These are phyloP conservation scores for Charina bottae DNA, from an alignment of 2,113 vertebrate genomes.

Conservation along the genomic window DNA sequence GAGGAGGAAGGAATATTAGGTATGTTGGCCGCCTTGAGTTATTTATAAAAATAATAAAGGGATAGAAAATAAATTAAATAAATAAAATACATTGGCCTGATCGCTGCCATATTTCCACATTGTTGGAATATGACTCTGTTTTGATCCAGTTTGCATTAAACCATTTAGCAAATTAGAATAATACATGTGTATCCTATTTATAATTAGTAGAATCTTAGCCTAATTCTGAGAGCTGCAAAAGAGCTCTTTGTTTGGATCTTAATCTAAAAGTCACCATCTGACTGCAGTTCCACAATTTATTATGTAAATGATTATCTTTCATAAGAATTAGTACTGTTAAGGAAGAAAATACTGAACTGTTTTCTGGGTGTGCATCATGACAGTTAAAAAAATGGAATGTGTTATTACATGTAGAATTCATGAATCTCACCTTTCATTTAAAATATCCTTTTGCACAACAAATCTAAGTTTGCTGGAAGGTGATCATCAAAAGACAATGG, in stretches of 20 bases:
- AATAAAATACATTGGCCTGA: background rate
- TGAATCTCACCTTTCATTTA: background rate
- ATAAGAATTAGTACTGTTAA: background rate
- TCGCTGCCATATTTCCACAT: background rate
- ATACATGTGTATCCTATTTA: background rate
- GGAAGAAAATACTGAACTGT: background rate
- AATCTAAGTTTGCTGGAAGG: background rate
- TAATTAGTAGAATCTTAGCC: background rate
- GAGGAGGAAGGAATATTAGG: too few species aligned
- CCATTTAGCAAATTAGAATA: background rate
- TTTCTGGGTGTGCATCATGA: too few species aligned
- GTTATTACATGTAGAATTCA: background rate
- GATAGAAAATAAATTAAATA: too few species aligned
- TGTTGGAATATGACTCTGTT: background rate
- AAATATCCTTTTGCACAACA: background rate
- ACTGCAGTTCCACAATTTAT: background rate
- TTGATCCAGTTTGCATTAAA: background rate
- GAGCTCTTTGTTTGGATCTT: background rate
- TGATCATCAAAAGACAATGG: background rate
- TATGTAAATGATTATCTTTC: background rate
- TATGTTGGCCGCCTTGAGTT: too few species aligned
- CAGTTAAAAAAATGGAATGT: background rate
- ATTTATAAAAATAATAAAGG: too few species aligned
- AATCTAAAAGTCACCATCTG: background rate
- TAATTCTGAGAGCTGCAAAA: background rate